Evolutionary conservation across 1,140 invertebrate genomes (phyloP).

Genomic region (Homalodisca vitripennis): DNA sequence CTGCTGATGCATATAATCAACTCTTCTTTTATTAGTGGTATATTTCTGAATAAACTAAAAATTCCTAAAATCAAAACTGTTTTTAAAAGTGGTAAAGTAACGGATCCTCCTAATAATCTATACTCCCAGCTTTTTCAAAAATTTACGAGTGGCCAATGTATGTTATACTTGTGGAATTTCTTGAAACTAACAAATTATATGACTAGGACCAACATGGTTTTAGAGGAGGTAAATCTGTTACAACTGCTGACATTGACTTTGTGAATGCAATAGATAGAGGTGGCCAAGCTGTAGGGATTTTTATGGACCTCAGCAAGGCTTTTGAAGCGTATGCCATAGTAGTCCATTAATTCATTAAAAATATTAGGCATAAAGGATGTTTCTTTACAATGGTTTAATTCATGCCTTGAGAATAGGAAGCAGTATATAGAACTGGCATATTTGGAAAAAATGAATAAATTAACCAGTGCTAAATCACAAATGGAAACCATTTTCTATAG

Average conservation of each 20-base stretch:
- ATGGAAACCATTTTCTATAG: background rate
- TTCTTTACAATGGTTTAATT: background rate
- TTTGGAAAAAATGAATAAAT: background rate
- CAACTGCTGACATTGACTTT: background rate
- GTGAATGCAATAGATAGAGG: background rate
- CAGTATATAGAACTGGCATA: background rate
- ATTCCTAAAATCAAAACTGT: background rate
- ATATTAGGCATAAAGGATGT: background rate
- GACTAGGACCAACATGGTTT: background rate
- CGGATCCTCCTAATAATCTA: background rate
- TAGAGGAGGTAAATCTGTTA: background rate
- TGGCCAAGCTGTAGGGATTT: background rate
- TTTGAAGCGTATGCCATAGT: background rate
- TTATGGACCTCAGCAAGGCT: background rate
- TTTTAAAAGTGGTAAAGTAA: background rate
- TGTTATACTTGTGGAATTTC: background rate
- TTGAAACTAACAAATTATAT: background rate
- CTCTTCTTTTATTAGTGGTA: background rate
- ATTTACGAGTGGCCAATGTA: background rate
- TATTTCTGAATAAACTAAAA: background rate
- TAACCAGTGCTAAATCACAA: background rate
- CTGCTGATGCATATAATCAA: background rate
- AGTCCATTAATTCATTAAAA: background rate
- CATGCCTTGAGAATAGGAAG: background rate
- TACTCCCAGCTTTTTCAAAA: background rate